Evolutionary conservation across 2,888 invertebrate species (phyloP).

Genomic region (Noctua fimbriata): DNA sequence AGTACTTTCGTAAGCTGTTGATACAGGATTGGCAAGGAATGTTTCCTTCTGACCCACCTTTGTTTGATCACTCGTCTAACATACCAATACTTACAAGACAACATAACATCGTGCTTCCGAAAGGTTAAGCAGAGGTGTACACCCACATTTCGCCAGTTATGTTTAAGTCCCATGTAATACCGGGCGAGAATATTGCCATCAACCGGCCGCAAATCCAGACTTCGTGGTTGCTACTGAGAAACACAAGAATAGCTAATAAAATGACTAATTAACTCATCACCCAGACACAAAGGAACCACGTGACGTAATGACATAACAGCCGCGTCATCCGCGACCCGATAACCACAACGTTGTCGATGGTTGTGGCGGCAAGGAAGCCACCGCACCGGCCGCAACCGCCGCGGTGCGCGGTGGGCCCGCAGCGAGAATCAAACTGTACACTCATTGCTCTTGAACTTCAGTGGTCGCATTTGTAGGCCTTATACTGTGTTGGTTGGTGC

Average conservation of each 20-base stretch:
- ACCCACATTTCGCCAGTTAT: too few species aligned
- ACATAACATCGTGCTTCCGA: too few species aligned
- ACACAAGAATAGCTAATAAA: slow-evolving; percentile 1
- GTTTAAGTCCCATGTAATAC: too few species aligned
- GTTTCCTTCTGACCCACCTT: neutral
- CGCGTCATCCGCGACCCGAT: slow-evolving; percentile 67
- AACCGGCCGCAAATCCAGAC: too few species aligned
- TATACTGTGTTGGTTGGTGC: neutral
- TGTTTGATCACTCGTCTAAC: neutral
- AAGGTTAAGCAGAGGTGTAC: too few species aligned
- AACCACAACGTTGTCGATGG: slow-evolving; percentile 77
- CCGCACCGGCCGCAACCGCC: slow-evolving; percentile 44
- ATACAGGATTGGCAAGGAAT: neutral
- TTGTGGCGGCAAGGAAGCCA: slow-evolving; percentile 67
- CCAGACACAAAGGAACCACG: slow-evolving; percentile 68
- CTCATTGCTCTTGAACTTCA: slow-evolving; percentile 44
- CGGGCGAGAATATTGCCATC: too few species aligned
- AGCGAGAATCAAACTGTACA: slow-evolving; percentile 31
- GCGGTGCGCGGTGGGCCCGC: slow-evolving; percentile 11
- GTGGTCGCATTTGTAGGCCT: slow-evolving; percentile 19
- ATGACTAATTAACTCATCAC: slow-evolving; percentile 40
- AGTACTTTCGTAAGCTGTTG: neutral
- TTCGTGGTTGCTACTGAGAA: too few species aligned
- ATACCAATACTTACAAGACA: neutral
- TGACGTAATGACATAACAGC: slow-evolving; percentile 70